These are phyloP conservation scores for Hippopotamus amphibius DNA, from an alignment of 2,113 vertebrate genomes.

Conservation along the genomic window DNA sequence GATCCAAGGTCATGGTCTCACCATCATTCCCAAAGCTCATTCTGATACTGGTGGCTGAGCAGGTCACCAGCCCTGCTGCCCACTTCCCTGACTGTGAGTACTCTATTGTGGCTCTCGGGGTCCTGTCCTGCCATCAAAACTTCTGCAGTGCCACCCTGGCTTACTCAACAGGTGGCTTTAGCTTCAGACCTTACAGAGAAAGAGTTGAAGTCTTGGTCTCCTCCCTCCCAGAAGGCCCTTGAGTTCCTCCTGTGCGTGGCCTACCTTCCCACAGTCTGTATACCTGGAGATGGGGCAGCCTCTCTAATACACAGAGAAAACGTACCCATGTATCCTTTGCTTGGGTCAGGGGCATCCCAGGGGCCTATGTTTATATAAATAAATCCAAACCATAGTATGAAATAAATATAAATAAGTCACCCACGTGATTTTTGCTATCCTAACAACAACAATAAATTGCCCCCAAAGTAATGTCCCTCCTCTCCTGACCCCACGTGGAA, in stretches of 20 bases:
- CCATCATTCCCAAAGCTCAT: neutral
- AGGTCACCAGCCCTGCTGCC: neutral
- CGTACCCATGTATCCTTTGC: neutral
- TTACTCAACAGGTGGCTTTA: neutral
- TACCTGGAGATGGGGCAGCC: neutral
- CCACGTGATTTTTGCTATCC: conserved; percentile 23
- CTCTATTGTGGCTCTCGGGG: neutral
- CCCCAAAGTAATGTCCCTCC: neutral
- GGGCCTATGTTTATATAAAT: neutral
- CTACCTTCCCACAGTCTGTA: neutral
- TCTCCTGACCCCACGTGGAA: neutral
- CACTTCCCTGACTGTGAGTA: neutral
- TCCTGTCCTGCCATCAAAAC: neutral
- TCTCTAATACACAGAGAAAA: neutral
- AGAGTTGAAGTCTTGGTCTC: neutral
- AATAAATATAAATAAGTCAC: neutral
- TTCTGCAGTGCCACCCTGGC: neutral
- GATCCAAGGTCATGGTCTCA: neutral
- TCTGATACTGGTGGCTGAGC: neutral
- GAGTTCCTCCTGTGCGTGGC: neutral
- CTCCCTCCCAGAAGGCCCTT: neutral
- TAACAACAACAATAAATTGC: neutral
- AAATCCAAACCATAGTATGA: neutral
- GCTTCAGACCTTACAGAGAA: neutral
- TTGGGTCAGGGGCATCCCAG: neutral